Evolutionary conservation across 2,113 vertebrate genomes (phyloP).

Genomic region (Galbula dea): DNA sequence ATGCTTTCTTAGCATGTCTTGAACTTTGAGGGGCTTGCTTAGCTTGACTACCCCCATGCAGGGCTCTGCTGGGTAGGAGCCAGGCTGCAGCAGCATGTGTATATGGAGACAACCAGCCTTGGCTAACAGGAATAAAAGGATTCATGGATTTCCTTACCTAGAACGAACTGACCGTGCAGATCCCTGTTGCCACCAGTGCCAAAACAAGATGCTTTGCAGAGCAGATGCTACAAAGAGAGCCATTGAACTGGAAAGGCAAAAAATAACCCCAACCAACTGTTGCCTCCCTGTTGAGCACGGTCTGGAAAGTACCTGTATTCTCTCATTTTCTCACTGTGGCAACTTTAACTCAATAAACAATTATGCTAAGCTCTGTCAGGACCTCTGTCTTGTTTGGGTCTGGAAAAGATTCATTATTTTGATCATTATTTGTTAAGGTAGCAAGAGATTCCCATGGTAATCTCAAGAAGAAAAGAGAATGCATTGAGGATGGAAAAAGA

Average conservation of each 20-base stretch:
- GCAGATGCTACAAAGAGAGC: background rate
- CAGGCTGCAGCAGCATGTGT: background rate
- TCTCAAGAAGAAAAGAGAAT: background rate
- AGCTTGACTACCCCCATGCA: background rate
- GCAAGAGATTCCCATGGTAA: background rate
- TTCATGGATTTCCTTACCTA: background rate
- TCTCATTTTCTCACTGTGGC: background rate
- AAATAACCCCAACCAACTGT: background rate
- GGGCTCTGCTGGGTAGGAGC: background rate
- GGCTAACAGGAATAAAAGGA: background rate
- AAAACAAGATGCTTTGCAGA: background rate
- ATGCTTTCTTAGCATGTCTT: background rate
- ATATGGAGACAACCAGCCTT: background rate
- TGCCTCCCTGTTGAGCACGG: background rate
- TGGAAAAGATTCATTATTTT: background rate
- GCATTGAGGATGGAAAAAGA: background rate
- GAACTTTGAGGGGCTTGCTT: background rate
- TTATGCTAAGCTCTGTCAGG: background rate
- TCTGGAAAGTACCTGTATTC: background rate
- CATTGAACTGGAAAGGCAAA: background rate
- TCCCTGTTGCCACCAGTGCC: background rate
- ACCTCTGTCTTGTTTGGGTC: background rate
- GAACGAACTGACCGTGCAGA: background rate
- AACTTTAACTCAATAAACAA: background rate
- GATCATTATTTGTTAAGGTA: background rate